Conservation (phyloP, 2,888 invertebrate species). For the Clunio marinus region DNA sequence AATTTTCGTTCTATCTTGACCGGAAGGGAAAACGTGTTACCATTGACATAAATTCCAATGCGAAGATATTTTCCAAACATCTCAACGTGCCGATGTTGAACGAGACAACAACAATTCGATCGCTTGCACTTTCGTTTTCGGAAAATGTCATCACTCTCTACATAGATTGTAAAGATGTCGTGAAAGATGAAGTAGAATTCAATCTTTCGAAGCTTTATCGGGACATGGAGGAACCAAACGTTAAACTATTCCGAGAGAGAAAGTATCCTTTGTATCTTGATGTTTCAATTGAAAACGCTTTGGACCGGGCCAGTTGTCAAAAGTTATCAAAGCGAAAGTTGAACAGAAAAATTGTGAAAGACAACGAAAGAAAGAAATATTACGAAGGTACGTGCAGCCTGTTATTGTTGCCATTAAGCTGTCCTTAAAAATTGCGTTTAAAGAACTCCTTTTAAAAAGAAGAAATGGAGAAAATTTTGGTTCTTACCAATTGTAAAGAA, state of each 20-base stretch:
- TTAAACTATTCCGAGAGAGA: slow-evolving; percentile 51
- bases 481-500: too few relatives aligned
- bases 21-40: slow-evolving; percentile 50
- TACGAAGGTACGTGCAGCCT: slow-evolving; percentile 33
- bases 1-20: slow-evolving; percentile 52
- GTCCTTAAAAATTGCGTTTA: too few relatives aligned
- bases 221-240: slow-evolving; percentile 52
- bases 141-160: slow-evolving; percentile 48
- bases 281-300: slow-evolving; percentile 48
- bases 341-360: slow-evolving; percentile 35
- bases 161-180: slow-evolving; percentile 50
- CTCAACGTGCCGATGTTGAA: slow-evolving; percentile 50
- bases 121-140: slow-evolving; percentile 49
- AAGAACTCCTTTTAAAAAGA: too few relatives aligned
- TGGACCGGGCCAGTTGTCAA: slow-evolving; percentile 51
- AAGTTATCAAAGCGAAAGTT: slow-evolving; percentile 43
- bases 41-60: slow-evolving; percentile 49
- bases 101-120: slow-evolving; percentile 51
- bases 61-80: slow-evolving; percentile 49
- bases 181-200: slow-evolving; percentile 49
- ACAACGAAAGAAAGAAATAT: slow-evolving; percentile 24
- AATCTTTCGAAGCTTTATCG: slow-evolving; percentile 49
- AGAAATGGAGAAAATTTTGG: too few relatives aligned
- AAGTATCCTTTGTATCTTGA: slow-evolving; percentile 52
- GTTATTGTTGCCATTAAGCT: too few relatives aligned